Evolutionary conservation across 2,113 vertebrate genomes (phyloP).

Genomic region (Gasterosteus nipponicus): DNA sequence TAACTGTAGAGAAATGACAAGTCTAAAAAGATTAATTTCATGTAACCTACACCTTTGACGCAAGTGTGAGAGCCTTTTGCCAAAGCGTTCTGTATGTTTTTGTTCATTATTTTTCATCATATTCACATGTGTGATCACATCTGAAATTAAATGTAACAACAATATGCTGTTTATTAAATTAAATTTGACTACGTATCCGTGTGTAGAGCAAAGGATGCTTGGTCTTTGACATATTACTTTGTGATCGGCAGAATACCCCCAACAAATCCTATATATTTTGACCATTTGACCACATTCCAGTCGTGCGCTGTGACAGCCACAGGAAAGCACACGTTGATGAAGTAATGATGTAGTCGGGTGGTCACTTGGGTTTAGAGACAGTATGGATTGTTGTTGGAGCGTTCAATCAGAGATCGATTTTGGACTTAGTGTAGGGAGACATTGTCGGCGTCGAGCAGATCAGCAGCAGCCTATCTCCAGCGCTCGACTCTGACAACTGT

Average conservation of each 20-base stretch:
- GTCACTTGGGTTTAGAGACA: constrained; percentile 57
- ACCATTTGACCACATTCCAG: neutral
- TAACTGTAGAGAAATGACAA: neutral
- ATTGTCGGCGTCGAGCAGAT: constrained; percentile 63
- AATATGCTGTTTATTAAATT: too few relatives aligned
- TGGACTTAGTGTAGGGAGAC: constrained; percentile 64
- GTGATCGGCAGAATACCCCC: neutral
- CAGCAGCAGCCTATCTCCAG: constrained; percentile 47
- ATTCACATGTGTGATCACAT: neutral
- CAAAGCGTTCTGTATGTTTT: neutral
- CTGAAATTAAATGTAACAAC: too few relatives aligned
- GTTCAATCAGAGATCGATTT: constrained; percentile 75
- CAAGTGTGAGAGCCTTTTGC: neutral
- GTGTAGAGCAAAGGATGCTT: neutral
- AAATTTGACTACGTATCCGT: neutral
- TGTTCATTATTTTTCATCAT: neutral
- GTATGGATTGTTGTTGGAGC: constrained; percentile 67
- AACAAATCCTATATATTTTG: neutral
- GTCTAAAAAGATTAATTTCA: neutral
- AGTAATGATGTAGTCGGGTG: constrained; percentile 56
- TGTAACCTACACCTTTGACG: neutral
- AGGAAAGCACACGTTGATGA: constrained; percentile 35
- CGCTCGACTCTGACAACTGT: constrained; percentile 51
- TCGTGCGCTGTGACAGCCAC: constrained; percentile 20
- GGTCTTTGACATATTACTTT: neutral